Evolutionary conservation across 2,888 invertebrate genomes (phyloP), one percentile per base, ranked within the genome.

Genomic region (Acanthacorydalis orientalis): DNA sequence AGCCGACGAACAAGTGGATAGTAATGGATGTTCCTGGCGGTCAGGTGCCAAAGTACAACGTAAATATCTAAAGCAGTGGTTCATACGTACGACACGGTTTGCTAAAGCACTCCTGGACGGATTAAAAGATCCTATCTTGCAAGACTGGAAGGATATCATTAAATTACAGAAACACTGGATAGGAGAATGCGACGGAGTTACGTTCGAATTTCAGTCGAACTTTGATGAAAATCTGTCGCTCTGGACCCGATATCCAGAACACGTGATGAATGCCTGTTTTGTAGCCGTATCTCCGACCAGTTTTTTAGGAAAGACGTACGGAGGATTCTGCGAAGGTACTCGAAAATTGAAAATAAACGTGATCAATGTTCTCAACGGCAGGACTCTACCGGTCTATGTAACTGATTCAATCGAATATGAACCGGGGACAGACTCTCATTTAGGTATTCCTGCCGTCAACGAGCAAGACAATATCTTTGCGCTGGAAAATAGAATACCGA

Each of bases 1-100:
- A 52, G 98, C 97, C 4, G 89, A 96, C 67, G 98, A 98, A 63
- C 98, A 98, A 72, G 93, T 98, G 4, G 93, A 95, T 68, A 80
- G 78, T 43, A 75, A 83, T 57, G 90, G 92, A 10, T 74, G 76
- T 57, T 93, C 95, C 1, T 98, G 98, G 98, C 73, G 98, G 50
- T 97, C 97, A 4, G 96, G 97, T 2, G 96, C 91, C 7, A 78
- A 80, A 66, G 93, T 93, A 7, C 88, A 96, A 64, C 90, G 86
- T 58, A 85, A 80, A 64, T 67, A 82, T 49, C 72, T 97, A 1
- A 82, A 78, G 34, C 98, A 98, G 61, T 98, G 98, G 98, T 96
- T 90, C 64, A 75, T 98, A 33, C 81, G 78, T 64, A 92, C 95
- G 0, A 93, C 93, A 42, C 74, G 74, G 51, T 89, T 78, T 68